Base-by-base conservation (phyloP, 2,888 invertebrate genomes). In the Diadromus collaris region DNA sequence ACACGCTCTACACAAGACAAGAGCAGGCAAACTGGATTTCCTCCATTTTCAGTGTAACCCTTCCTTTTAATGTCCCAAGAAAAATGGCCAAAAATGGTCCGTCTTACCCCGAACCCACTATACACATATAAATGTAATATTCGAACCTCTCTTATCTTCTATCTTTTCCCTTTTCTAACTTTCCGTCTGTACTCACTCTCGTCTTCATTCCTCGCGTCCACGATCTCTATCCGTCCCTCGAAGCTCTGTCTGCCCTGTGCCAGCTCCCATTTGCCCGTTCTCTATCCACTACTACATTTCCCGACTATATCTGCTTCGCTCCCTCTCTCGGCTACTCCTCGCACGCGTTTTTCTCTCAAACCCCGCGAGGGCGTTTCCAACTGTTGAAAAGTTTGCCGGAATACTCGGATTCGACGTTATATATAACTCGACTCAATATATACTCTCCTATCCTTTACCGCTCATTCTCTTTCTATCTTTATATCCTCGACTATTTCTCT, bases 321-420 rank as follows among this genome's bases (percentile, higher is more conserved):
- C 60, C 60, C 41, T 63, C 44, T 63, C 65, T 60, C 56, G 41
- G 56, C 67, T 54, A 32, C 71, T 54, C 38, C 32, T 67, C 67
- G 61, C 79, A 65, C 65, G 74, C 69, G 79, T 32, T 63, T 56
- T 51, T 38, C 48, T 34, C 67, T 46, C 54, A 67, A 54, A 38
- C 32, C 16, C 54, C 41, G n/a, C 56, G 32, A 44, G 73, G 71
- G 70, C 79, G 75, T 68, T 79, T 69, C 76, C 76, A 61, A 79
- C 79, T 56, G 41, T 41, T 65, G 51, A 56, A 64, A 73, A 79
- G 64, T 79, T 76, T 76, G 41, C 69, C 51, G 58, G 64, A 65
- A 73, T 64, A 69, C 51, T 56, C 71, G 76, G 78, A 78, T 76
- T 81, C 75, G 78, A 78, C 13, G 67, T 61, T 68, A 73, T 41